Percentiles rank a stretch among this genome's conserved stretches.
Evolutionary conservation across 2,888 invertebrate genomes (phyloP).

Genomic region (Ellobium chinense): DNA sequence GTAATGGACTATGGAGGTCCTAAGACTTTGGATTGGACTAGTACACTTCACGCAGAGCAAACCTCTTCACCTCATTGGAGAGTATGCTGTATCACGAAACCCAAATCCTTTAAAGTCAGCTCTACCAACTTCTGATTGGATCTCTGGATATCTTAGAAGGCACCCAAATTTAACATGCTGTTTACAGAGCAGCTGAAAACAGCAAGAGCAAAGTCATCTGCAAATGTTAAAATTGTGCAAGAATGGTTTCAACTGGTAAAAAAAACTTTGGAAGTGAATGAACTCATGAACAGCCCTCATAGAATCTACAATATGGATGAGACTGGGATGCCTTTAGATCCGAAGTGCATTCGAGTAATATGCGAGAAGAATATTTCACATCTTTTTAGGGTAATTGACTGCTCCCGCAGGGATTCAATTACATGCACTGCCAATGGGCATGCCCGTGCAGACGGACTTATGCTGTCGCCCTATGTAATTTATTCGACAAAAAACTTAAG

Average conservation of each 20-base stretch:
- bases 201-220: not conserved
- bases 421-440: not conserved
- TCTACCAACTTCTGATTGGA: too few relatives aligned
- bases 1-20: too few relatives aligned
- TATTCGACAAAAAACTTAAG: not conserved
- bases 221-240: not conserved
- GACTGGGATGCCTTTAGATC: slow-evolving; percentile 3
- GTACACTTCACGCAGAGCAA: too few relatives aligned
- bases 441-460: not conserved
- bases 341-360: not conserved
- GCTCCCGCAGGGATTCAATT: not conserved
- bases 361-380: not conserved
- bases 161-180: too few relatives aligned
- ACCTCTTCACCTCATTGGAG: too few relatives aligned
- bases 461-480: slow-evolving; percentile 1
- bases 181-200: not conserved
- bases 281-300: not conserved
- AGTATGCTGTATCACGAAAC: too few relatives aligned
- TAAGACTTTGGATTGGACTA: too few relatives aligned
- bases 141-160: too few relatives aligned
- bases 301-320: slow-evolving; percentile 6
- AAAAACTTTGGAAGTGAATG: not conserved
- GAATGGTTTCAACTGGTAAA: not conserved
- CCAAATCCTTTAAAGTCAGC: too few relatives aligned
- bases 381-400: not conserved